Base-by-base conservation (phyloP, 2,888 invertebrate genomes). In the Odontothrips loti region DNA sequence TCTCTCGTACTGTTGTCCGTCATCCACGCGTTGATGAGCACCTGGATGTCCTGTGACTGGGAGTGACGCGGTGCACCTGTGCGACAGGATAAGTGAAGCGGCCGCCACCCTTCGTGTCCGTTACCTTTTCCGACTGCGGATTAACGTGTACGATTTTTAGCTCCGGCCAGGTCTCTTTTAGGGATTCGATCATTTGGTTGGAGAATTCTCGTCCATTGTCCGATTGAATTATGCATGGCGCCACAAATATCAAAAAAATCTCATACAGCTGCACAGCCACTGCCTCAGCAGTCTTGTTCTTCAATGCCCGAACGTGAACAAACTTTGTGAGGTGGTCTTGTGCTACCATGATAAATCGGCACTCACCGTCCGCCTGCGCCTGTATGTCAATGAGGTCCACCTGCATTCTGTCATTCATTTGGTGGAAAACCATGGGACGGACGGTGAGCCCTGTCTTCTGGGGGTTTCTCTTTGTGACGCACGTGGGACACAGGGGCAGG, bases 251-350 rank as follows among this genome's bases (percentile, higher is more conserved):
- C 10, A 63, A 20, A 20, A 11, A 11, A 63, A 63, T 17, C 6
- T 10, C 15, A 6, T 15, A 4, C 20, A 11, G 20, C 20, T 63
- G 6, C 6, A 63, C 20, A 17, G 63, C 63, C 48, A 15, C 9
- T 9, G 15, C 15, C 48, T 9, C 9, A 48, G n/a, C n/a, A n/a
- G n/a, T n/a, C n/a, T n/a, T n/a, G n/a, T n/a, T n/a, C n/a, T n/a
- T n/a, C n/a, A n/a, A n/a, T n/a, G n/a, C n/a, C n/a, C n/a, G n/a
- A n/a, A n/a, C n/a, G n/a, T n/a, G n/a, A n/a, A n/a, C n/a, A n/a
- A 63, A 63, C n/a, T 63, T 63, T 10, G 63, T 63, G 9, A 63
- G 63, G 63, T 63, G 63, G 63, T 63, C 63, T 63, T 63, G 63
- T 8, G n/a, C 20, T 9, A 63, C 63, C 17, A 63, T 15, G 17